Evolutionary conservation across 2,888 invertebrate genomes (phyloP).

Genomic region (Tenodera sinensis): DNA sequence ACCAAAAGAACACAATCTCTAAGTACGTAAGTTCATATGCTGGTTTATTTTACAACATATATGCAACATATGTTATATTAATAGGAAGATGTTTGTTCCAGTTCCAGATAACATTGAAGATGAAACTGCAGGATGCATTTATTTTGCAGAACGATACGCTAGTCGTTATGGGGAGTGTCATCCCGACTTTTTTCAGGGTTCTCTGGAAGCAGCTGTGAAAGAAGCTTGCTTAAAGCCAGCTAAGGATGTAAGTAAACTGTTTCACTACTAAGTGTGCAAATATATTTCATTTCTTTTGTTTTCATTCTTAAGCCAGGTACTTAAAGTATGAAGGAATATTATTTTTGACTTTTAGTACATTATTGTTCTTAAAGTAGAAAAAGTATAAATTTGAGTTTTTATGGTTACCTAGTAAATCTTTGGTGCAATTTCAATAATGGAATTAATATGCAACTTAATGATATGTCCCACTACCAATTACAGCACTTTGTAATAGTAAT

Average conservation of each 20-base stretch:
- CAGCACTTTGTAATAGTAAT: too few relatives aligned
- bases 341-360: too few relatives aligned
- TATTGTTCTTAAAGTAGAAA: too few relatives aligned
- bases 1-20: slow-evolving; percentile 70
- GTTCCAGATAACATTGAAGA: slow-evolving; percentile 85
- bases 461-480: too few relatives aligned
- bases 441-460: too few relatives aligned
- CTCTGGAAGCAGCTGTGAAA: slow-evolving; percentile 84
- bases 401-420: too few relatives aligned
- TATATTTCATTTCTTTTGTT: too few relatives aligned
- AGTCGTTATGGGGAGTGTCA: slow-evolving; percentile 81
- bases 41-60: neutral
- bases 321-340: too few relatives aligned
- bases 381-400: too few relatives aligned
- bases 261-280: too few relatives aligned
- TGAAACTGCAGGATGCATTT: slow-evolving; percentile 79
- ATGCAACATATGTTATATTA: neutral
- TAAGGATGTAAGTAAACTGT: slow-evolving; percentile 65
- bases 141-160: slow-evolving; percentile 83
- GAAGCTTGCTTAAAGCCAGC: slow-evolving; percentile 87
- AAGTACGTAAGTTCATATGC: slow-evolving; percentile 54
- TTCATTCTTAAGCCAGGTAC: too few relatives aligned
- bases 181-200: slow-evolving; percentile 88
- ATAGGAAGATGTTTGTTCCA: slow-evolving; percentile 43
- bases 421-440: too few relatives aligned